phyloP scores from a whole-genome alignment of 2,888 invertebrate species.

The Empis livida region DNA sequence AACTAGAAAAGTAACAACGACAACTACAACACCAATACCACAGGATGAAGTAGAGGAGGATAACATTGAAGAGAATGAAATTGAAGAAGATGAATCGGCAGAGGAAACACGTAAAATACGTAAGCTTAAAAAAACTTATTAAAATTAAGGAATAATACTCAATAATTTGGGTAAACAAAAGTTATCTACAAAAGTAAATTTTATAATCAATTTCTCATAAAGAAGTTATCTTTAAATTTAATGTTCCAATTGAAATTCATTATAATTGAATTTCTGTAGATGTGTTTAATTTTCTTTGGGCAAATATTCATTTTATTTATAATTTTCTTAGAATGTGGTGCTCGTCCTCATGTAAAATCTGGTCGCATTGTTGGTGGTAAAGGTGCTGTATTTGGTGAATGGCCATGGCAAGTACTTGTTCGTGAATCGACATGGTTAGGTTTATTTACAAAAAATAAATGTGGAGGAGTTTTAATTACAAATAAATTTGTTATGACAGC shows the following conservation, averaged over 20 bases:
- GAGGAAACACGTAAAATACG: conserved; percentile 26
- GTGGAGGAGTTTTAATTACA: conserved; percentile 86
- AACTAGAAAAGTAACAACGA: conserved; percentile 27
- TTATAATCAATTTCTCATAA: too few relatives aligned
- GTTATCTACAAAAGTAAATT: too few relatives aligned
- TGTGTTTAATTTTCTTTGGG: too few relatives aligned
- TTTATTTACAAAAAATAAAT: conserved; percentile 87
- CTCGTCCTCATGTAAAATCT: conserved; percentile 63
- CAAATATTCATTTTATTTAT: too few relatives aligned
- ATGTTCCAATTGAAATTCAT: too few relatives aligned
- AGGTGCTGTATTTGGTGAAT: conserved; percentile 72
- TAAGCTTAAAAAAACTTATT: too few relatives aligned
- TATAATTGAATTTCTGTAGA: too few relatives aligned
- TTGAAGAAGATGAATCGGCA: conserved; percentile 22
- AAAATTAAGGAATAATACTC: too few relatives aligned
- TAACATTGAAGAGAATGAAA: conserved; percentile 27
- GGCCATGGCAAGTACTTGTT: conserved; percentile 89
- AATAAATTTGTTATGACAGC: conserved; percentile 79
- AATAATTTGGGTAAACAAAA: too few relatives aligned
- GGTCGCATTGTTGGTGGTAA: conserved; percentile 85
- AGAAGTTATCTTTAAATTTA: too few relatives aligned
- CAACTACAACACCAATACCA: conserved; percentile 24
- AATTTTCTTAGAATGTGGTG: conserved; percentile 66
- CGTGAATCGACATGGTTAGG: conserved; percentile 89
- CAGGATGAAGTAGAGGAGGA: conserved; percentile 29